Base-by-base conservation (phyloP, 2,888 invertebrate genomes). In the Rhamphomyia laevipes region DNA sequence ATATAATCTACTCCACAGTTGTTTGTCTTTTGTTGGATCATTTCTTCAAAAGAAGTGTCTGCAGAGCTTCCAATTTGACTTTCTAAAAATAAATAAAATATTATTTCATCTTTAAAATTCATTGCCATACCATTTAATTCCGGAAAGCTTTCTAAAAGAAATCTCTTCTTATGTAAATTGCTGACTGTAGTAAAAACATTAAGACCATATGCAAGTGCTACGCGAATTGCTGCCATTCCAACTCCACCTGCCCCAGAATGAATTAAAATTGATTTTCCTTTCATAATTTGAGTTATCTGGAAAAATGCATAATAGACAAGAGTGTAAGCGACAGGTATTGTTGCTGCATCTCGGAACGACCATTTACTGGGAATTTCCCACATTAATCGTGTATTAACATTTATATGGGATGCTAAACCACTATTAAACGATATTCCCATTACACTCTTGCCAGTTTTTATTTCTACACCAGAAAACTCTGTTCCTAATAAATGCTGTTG, bases 251-350 rank as follows among this genome's bases (percentile, higher is more conserved):
- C 74, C 10, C 71, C 69, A 3, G 69, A 63, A 52, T 70, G 67
- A 27, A 73, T 63, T 33, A 73, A 53, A 27, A 73, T 55, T 30
- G 64, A 63, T 48, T 71, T 66, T 1, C 74, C 74, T 50, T 60
- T 61, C 56, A 66, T 65, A 57, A 79, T 71, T 52, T 71, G 66
- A 38, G 79, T 82, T 50, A 74, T 65, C 15, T 76, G 63, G 45
- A 80, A 66, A 53, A 94, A 76, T 48, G 93, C 90, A 71, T 92
- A 93, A 73, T 87, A 81, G 64, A 64, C 75, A 3, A 81, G 81
- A 17, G 73, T 67, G 56, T 82, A 84, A 7, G 76, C 81, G 7
- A 75, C 74, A 1, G 83, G 82, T 2, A 83, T 73, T 1, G 82
- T 80, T 1, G 80, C 77, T 4, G 82, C 83, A 18, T 83, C 78